phyloP scores from a whole-genome alignment of 2,113 vertebrate genomes.

The Nycticorax nycticorax region DNA sequence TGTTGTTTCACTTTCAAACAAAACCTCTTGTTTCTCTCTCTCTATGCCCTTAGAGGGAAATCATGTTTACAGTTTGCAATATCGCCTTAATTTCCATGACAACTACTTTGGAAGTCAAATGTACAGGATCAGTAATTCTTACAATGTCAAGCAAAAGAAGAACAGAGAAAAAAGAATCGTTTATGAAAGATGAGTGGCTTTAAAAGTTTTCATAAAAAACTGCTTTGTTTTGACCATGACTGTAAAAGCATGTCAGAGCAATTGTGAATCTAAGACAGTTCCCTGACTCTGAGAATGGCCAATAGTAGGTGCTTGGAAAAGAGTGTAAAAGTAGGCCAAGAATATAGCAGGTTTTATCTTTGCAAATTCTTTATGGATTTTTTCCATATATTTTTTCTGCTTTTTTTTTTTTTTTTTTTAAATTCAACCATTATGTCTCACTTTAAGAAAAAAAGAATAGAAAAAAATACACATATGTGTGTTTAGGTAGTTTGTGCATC shows the following conservation, averaged over 20 bases:
- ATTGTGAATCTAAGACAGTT: neutral
- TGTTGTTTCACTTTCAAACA: neutral
- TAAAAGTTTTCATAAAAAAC: neutral
- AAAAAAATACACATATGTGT: neutral
- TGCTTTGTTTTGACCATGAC: neutral
- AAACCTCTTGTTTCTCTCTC: neutral
- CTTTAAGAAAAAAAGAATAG: neutral
- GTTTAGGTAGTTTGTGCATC: neutral
- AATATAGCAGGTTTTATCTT: neutral
- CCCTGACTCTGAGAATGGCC: neutral
- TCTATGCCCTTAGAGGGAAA: neutral
- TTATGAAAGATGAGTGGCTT: neutral
- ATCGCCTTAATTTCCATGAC: neutral
- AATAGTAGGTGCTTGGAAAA: neutral
- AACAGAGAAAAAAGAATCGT: neutral
- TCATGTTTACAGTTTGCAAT: neutral
- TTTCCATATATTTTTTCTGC: neutral
- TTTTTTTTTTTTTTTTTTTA: neutral
- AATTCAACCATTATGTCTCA: neutral
- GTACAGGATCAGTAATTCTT: neutral
- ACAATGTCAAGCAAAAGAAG: neutral
- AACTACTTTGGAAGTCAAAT: neutral
- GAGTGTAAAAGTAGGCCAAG: neutral
- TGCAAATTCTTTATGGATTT: neutral
- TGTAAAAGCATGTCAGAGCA: neutral